A percentile compares a stretch with the other conserved stretches of the same genome.
Evolutionary conservation across 2,797 vertebrate species (phyloP).

Genomic region (Apogon hyalosoma): DNA sequence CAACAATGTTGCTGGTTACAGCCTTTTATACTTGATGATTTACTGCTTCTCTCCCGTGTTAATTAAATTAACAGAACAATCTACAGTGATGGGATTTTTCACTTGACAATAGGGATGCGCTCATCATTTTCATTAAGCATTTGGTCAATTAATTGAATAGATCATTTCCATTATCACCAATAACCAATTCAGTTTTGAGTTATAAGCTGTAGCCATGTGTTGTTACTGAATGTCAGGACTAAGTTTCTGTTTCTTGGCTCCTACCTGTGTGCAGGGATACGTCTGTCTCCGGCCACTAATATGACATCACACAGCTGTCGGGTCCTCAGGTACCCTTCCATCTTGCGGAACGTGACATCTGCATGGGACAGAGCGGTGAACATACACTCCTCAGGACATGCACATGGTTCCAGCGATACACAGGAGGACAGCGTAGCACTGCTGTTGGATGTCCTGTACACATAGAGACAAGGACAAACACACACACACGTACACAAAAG

Average conservation of each 20-base stretch:
- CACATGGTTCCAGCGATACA: constrained; percentile 94
- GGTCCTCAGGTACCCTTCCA: constrained; percentile 95
- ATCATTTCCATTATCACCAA: too few species aligned
- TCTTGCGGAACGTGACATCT: constrained; percentile 94
- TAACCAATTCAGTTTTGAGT: too few species aligned
- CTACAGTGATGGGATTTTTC: background rate
- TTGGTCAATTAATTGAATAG: background rate
- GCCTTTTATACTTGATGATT: background rate
- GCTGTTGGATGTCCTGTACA: constrained; percentile 91
- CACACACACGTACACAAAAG: constrained; percentile 21
- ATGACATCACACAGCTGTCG: constrained; percentile 95
- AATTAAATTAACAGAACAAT: background rate
- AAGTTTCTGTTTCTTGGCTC: constrained; percentile 11
- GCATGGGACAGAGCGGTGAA: constrained; percentile 96
- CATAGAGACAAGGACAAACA: constrained; percentile 24
- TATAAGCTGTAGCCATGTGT: background rate
- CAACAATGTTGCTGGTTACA: background rate
- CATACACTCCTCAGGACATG: constrained; percentile 90
- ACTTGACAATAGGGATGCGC: background rate
- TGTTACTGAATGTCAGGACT: too few species aligned
- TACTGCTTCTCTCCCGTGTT: background rate
- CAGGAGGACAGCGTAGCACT: constrained; percentile 91
- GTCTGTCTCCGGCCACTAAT: constrained; percentile 93
- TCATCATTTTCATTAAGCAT: background rate
- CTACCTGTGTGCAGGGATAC: constrained; percentile 98